Base-by-base conservation (phyloP, 2,797 vertebrate species). In the Pangasius djambal region DNA sequence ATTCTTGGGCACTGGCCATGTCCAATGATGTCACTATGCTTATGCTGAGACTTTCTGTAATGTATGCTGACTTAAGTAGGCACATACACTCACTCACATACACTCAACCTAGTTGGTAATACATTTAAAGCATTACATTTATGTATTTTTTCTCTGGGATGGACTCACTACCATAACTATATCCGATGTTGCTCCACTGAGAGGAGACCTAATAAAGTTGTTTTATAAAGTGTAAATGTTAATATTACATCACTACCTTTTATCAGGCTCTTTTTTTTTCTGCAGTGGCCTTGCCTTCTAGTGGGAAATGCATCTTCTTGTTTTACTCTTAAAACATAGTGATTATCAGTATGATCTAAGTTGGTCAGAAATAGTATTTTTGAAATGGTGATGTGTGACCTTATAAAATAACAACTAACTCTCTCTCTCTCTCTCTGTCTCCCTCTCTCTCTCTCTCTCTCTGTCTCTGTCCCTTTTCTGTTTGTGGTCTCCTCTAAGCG, bases 11-110 rank as follows among this genome's bases (percentile, higher is more conserved):
- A 69, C 78, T 82, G 89, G 92, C 89, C 92, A 92, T 86, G 65
- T 86, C 50, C 87, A 90, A 90, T 92, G 92, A 92, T 92, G 92
- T 92, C 92, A 92, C 90, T 91, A 77, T 92, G 92, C 90, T 92
- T 92, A 91, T 91, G 91, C 89, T 88, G 85, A 89, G 88, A 79
- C 85, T 92, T 92, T 91, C 83, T 88, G 72, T 92, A 92, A 92
- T 92, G 89, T 90, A 91, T 92, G 92, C 92, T 92, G 92, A 92
- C 91, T 92, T 92, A 91, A 90, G 88, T 87, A 89, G 70, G 63
- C 61, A 86, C 89, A 85, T 82, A 88, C 88, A 85, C 90, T 85
- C 83, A 87, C 86, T 86, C 85, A 84, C 34, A 65, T 50, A 86
- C 88, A 72, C 70, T 86, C 48, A 82, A 74, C 44, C 55, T 70